These are phyloP conservation scores for Agonum fuliginosum DNA, from an alignment of 2,888 invertebrate species.

Conservation along the genomic window DNA sequence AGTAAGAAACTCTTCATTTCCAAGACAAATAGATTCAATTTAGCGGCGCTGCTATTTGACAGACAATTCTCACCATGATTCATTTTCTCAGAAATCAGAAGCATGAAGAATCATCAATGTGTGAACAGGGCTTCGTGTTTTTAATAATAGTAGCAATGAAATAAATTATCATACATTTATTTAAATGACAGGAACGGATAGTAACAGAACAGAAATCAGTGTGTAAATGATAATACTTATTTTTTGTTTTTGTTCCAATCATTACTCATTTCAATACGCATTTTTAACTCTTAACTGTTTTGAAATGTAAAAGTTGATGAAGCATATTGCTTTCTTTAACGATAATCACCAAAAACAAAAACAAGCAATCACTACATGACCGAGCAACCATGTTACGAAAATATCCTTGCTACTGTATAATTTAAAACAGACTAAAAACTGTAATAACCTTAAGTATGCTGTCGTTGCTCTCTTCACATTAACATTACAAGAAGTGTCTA, in stretches of 20 bases:
- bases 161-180: too few species aligned
- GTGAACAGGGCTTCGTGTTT: too few species aligned
- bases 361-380: not conserved
- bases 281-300: not conserved
- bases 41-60: too few species aligned
- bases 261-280: not conserved
- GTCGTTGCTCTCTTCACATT: too few species aligned
- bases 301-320: not conserved
- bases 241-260: constrained; percentile 5
- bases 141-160: too few species aligned
- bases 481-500: constrained; percentile 5
- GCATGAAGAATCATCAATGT: too few species aligned
- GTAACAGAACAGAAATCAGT: too few species aligned
- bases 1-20: too few species aligned
- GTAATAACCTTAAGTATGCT: constrained; percentile 1
- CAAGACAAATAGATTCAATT: too few species aligned
- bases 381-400: not conserved
- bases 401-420: not conserved
- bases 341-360: constrained; percentile 12
- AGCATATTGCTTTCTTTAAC: not conserved
- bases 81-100: too few species aligned
- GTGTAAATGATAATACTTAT: not conserved
- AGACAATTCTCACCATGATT: too few species aligned
- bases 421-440: constrained; percentile 7
- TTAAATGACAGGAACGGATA: too few species aligned